Conservation (phyloP, 2,797 vertebrate genomes). For the Octomys mimax region DNA sequence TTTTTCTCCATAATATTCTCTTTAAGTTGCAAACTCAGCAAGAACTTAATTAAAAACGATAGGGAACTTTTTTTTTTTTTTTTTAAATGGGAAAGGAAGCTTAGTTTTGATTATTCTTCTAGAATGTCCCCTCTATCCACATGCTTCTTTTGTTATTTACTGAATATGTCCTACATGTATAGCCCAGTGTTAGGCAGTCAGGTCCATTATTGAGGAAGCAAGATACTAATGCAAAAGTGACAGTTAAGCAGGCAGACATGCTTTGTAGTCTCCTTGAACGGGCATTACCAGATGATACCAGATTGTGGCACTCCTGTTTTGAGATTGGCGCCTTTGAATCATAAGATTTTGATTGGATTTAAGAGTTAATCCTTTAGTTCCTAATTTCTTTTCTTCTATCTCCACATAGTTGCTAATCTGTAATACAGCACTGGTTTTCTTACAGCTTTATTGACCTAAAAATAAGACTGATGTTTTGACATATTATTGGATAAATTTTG, state of each 20-base stretch:
- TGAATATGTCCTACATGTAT: not conserved
- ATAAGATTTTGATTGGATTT: not conserved
- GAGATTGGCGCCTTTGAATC: not conserved
- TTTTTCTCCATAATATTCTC: constrained; percentile 19
- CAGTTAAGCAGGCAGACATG: not conserved
- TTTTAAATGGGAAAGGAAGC: constrained; percentile 60
- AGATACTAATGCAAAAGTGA: not conserved
- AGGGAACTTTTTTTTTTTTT: not conserved
- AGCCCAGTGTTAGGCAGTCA: not conserved
- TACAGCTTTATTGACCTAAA: constrained; percentile 38
- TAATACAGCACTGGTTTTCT: constrained; percentile 61
- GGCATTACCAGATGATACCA: rapidly evolving
- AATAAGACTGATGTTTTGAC: constrained; percentile 15
- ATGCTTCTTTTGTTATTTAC: not conserved
- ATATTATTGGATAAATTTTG: constrained; percentile 58
- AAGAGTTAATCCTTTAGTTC: constrained; percentile 6
- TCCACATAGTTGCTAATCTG: constrained; percentile 53
- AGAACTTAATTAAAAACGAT: constrained; percentile 80
- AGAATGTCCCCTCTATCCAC: not conserved
- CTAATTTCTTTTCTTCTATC: constrained; percentile 38
- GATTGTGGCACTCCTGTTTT: rapidly evolving
- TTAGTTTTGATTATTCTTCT: constrained; percentile 8
- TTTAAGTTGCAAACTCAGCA: constrained; percentile 58
- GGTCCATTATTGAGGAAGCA: not conserved
- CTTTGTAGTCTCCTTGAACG: not conserved